Evolutionary conservation across 2,797 vertebrate genomes (phyloP), one percentile per base, ranked within the genome.

Genomic region (Muraenolepis orangiensis): DNA sequence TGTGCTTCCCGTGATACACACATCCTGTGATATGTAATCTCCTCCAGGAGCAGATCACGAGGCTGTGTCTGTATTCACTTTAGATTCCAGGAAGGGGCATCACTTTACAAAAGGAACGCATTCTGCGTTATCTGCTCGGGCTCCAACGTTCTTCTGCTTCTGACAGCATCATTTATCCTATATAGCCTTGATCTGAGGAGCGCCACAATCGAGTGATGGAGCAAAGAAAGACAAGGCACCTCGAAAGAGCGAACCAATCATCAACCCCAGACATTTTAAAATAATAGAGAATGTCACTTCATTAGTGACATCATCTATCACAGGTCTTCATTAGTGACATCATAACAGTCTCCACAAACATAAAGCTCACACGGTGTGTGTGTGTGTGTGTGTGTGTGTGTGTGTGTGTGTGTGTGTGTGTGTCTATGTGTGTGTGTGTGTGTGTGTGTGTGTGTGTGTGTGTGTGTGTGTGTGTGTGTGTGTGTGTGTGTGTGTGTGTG

Each of bases 101-200:
- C 77, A 76, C 77, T 85, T 31, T 46, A 77, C n/a, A 72, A 87
- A 85, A 57, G 66, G 29, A 84, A 76, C 73, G 72, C 46, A 82
- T 74, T 83, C 71, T 51, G 81, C 67, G 79, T 82, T 71, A 82
- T 83, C 73, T 79, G 73, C 80, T 61, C 82, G 74, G 74, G 42
- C 30, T 74, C 20, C 26, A 29, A 70, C 5, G 81, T 34, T 74
- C 57, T 70, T 57, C n/a, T 69, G 64, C 70, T 77, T 78, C 74
- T 13, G 0, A 78, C 69, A 70, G 69, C 29, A 78, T 73, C 42
- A 75, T 16, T 72, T 20, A 73, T 64, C 70, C 71, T 78, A 73
- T 38, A 75, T 32, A 80, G 75, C 38, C 34, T 76, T 28, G 42
- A 46, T 46, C 14, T 71, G 75, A 23, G 34, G 72, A 77, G 51